Evolutionary conservation across 2,797 vertebrate genomes (phyloP), one percentile per base, ranked within the genome.

Genomic region (Tangara arthus): DNA sequence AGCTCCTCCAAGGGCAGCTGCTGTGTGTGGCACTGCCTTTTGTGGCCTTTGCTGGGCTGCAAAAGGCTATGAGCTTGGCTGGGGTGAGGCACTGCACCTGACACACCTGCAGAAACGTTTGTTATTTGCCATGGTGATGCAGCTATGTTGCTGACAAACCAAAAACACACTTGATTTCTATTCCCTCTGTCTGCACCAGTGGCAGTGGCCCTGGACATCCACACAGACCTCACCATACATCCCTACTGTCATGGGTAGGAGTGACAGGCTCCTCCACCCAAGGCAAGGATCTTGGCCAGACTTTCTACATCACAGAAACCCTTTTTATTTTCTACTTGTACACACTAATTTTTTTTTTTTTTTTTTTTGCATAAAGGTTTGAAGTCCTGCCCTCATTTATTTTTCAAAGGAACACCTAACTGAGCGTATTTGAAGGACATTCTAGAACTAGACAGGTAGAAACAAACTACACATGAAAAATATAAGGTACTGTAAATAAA

Each of bases 231-330:
- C 64, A 32, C 7, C 60, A 70, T 24, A 15, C 37, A 55, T 1
- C 3, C 10, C 12, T 3, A 0, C 7, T 39, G 8, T 0, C 3
- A 1, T 0, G 1, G 35, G 17, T 26, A 32, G 57, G 2, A 73
- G n/a, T 4, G 21, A 55, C 21, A 53, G 50, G 16, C 23, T 79
- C 14, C 68, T 72, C 42, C 60, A 19, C 13, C 24, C 21, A 39
- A 20, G 27, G 41, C 23, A 52, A 80, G 23, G 32, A 20, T 21
- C 6, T 61, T 47, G 41, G 14, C 4, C 30, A 41, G 20, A 35
- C 4, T 64, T 89, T n/a, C 53, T 53, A 6, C 23, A 71, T 46
- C 42, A 61, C 0, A 3, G n/a, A 83, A 95, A 52, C 2, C 3
- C 6, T 12, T 69, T 89, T 90, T 17, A 42, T 79, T 92, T 84